These are phyloP conservation scores for Falco columbarius DNA, from an alignment of 2,797 vertebrate genomes.

Conservation along the genomic window DNA sequence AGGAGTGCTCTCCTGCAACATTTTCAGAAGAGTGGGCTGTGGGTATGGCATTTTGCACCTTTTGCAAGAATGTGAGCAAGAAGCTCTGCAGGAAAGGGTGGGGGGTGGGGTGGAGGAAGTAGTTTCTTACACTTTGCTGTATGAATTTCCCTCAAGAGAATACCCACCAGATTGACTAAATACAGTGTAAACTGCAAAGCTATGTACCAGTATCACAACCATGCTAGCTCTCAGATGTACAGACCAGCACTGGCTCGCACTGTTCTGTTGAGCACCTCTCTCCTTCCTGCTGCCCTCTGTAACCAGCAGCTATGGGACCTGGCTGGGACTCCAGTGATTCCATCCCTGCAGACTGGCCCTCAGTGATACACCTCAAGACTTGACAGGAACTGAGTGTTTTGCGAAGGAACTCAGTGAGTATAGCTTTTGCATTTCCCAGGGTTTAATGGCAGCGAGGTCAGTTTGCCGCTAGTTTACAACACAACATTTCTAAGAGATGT, in stretches of 20 bases:
- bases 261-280: not conserved
- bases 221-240: not conserved
- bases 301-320: not conserved
- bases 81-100: no score
- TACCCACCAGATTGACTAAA: not conserved
- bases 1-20: not conserved
- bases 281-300: not conserved
- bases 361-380: not conserved
- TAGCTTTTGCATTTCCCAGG: not conserved
- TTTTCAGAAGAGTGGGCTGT: not conserved
- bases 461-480: constrained; percentile 35
- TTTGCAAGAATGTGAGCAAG: not conserved
- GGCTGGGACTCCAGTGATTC: not conserved
- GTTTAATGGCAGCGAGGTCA: constrained; percentile 22
- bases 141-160: not conserved
- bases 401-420: not conserved
- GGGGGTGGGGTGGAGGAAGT: no score
- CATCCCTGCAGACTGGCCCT: not conserved
- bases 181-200: not conserved
- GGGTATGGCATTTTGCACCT: not conserved
- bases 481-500: constrained; percentile 21
- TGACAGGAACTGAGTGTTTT: not conserved
- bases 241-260: not conserved
- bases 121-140: not conserved
- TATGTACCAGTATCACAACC: not conserved